Conservation (phyloP, 2,113 vertebrate genomes). For the Anarhynchus alexandrinus region DNA sequence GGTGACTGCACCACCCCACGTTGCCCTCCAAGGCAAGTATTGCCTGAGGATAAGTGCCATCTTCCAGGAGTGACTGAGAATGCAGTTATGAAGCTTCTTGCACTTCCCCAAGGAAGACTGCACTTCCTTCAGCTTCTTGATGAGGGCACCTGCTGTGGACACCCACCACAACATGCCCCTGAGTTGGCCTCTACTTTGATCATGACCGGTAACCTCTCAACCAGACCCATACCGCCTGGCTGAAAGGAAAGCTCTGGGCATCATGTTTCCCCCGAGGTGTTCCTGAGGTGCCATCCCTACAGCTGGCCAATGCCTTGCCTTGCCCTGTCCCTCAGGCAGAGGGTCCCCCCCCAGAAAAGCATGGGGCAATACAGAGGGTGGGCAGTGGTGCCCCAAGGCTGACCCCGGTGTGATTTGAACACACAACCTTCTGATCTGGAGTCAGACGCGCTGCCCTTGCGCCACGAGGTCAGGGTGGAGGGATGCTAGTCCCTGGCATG, state of each 20-base stretch:
- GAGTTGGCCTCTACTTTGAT: not conserved
- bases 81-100: not conserved
- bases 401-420: constrained; percentile 65
- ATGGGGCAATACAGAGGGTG: no score
- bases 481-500: no score
- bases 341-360: no score
- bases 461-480: not conserved
- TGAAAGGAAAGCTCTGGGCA: not conserved
- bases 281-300: rapidly evolving
- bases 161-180: no score
- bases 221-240: no score
- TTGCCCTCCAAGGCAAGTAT: not conserved
- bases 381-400: not conserved
- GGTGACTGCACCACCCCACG: rapidly evolving
- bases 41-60: no score
- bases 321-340: no score
- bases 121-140: not conserved
- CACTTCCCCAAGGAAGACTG: not conserved
- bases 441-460: constrained; percentile 59
- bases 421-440: constrained; percentile 67
- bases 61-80: not conserved
- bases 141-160: no score
- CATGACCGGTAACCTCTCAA: not conserved
- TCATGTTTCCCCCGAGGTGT: rapidly evolving
- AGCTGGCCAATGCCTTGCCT: no score